Conservation (phyloP, 2,113 vertebrate species). For the Oreochromis niloticus region DNA sequence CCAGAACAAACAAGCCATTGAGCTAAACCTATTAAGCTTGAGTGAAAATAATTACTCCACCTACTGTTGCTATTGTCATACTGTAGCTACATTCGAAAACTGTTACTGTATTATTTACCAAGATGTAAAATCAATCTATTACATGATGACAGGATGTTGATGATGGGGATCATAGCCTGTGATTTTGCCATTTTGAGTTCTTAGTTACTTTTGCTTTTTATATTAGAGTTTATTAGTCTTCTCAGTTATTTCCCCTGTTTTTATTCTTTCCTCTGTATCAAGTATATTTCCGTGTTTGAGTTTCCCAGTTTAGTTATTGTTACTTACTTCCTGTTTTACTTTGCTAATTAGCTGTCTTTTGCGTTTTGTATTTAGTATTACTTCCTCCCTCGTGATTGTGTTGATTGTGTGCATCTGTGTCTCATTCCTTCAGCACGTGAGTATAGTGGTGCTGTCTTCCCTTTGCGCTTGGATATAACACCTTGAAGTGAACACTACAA, state of each 20-base stretch:
- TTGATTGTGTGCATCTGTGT: neutral
- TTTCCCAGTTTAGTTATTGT: neutral
- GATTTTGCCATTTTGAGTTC: neutral
- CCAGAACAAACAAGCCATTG: conserved; percentile 52
- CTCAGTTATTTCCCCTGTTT: neutral
- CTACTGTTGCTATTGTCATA: conserved; percentile 26
- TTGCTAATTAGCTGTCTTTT: neutral
- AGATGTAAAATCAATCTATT: neutral
- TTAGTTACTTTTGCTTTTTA: neutral
- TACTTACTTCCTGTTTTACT: neutral
- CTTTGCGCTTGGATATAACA: neutral
- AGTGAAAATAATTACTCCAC: conserved; percentile 48
- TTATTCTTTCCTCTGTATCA: neutral
- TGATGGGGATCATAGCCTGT: neutral
- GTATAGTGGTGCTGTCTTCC: neutral
- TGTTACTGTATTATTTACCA: neutral
- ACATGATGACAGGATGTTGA: neutral
- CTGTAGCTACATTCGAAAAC: neutral
- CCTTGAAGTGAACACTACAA: neutral
- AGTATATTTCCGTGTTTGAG: neutral
- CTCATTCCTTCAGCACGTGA: neutral
- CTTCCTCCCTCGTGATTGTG: neutral
- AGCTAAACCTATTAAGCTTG: conserved; percentile 41
- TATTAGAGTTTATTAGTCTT: neutral
- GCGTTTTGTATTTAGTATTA: neutral